Evolutionary conservation across 2,113 vertebrate genomes (phyloP), one percentile per base, ranked within the genome.

Genomic region (Lepidiolamprologus cunningtoni): DNA sequence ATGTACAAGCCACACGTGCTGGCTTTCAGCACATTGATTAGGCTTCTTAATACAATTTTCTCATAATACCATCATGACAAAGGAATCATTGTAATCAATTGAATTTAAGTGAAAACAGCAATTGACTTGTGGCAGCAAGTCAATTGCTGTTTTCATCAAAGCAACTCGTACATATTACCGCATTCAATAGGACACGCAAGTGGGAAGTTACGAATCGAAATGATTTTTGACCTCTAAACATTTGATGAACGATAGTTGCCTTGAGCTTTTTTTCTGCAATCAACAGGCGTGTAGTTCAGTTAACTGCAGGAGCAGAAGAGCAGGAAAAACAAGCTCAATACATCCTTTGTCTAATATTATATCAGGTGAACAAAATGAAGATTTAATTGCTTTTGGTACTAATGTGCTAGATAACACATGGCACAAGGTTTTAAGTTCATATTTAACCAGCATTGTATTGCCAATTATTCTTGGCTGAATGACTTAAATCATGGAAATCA

Each of bases 21-120:
- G 55, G 68, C 45, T 85, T 57, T 82, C 26, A 87, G 81, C 47
- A 33, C 80, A 88, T 87, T 81, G 90, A 90, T 90, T 78, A 71
- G 37, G 33, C 11, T 19, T 45, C 58, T 23, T 66, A 40, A 50
- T 19, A 53, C 40, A 89, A 55, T 85, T 91, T 88, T 61, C 66
- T 89, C 28, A 82, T 81, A 80, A 89, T 93, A 81, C 82, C 86
- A 71, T 83, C 17, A 82, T n/a, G 21, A 81, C 80, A 84, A 47
- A 35, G 28, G 9, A 54, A 26, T 63, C 8, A 5, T 14, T 12
- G 7, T 33, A 83, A 86, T 85, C 87, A 81, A 89, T 33, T 87
- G 26, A 80, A 82, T 81, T 85, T 80, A 71, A 88, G 82, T 57
- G 50, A 87, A 87, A 91, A 89, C 55, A 71, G 61, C 76, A 80